Evolutionary conservation across 2,888 invertebrate species (phyloP), one percentile per base, ranked within the genome.

Genomic region (Neoascia interrupta): DNA sequence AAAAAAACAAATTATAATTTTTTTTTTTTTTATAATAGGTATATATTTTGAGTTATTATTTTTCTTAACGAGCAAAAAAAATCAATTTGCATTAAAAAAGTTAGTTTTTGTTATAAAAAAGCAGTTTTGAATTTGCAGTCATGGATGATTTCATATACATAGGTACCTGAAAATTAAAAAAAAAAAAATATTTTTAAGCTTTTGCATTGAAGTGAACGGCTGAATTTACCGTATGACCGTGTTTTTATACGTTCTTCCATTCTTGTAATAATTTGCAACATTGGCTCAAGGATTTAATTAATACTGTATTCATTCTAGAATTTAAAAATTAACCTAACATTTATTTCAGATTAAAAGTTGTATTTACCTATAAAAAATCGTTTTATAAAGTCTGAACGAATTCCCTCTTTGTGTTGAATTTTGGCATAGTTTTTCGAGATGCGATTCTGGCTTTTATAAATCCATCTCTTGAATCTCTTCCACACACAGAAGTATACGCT

Each of bases 401-500:
- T 34, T 34, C n/a, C 5, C 13, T 13, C 34, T 11, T 34, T 11
- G 2, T 34, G 3, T 34, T 5, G 3, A 34, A 11, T 1, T 13
- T n/a, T 2, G 34, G 13, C 11, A 34, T 0, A 2, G 5, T 4
- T 4, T 34, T 34, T 34, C 4, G 11, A 34, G 13, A 34, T 11
- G 11, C 3, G 11, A 34, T 34, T 3, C 34, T 1, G 13, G 5
- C 34, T 11, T 34, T 37, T 1, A 53, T 70, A 28, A 68, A 51
- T 19, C 58, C 37, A 49, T 68, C 15, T 28, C 37, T 37, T 31
- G 47, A 23, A 23, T 23, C 26, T 6, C 26, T 23, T 23, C 56
- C 49, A 37, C 47, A 39, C 13, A 58, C 49, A 19, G 15, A 19
- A 23, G 39, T 8, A 8, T 47, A 68, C 5, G 49, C 58, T 53